These are phyloP conservation scores for Tortricodes alternella DNA, from an alignment of 2,888 invertebrate genomes.

Conservation along the genomic window DNA sequence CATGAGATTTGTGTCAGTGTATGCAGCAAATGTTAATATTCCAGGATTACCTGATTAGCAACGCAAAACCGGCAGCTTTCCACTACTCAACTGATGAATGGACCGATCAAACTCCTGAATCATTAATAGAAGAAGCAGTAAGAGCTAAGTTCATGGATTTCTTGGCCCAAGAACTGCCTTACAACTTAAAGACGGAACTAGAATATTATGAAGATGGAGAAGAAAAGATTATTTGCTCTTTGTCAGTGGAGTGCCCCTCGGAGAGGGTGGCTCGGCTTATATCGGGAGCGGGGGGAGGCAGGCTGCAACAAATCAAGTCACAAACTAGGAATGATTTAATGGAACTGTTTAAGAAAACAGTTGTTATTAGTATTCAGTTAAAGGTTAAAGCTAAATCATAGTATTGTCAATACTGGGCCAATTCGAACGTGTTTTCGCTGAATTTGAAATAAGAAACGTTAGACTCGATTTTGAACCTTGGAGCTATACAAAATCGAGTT, in stretches of 20 bases:
- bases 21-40: conserved; percentile 42
- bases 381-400: conserved; percentile 42
- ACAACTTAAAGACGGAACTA: conserved; percentile 85
- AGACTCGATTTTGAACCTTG: no score
- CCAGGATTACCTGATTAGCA: conserved; percentile 86
- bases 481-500: no score
- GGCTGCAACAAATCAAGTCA: conserved; percentile 87
- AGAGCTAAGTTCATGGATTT: conserved; percentile 92
- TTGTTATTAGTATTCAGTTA: conserved; percentile 65
- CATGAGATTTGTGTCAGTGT: no score
- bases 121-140: conserved; percentile 88
- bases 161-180: conserved; percentile 94
- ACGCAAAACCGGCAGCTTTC: conserved; percentile 87
- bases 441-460: no score
- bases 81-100: conserved; percentile 85
- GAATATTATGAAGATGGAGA: conserved; percentile 85
- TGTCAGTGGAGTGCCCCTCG: conserved; percentile 85
- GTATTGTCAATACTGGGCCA: no score
- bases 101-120: conserved; percentile 88
- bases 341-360: conserved; percentile 85
- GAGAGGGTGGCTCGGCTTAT: conserved; percentile 85
- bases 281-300: conserved; percentile 86
- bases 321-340: conserved; percentile 84
- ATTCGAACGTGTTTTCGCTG: no score
- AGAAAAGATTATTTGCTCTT: conserved; percentile 72